Conservation (phyloP, 2,797 vertebrate genomes). For the Varecia variegata region DNA sequence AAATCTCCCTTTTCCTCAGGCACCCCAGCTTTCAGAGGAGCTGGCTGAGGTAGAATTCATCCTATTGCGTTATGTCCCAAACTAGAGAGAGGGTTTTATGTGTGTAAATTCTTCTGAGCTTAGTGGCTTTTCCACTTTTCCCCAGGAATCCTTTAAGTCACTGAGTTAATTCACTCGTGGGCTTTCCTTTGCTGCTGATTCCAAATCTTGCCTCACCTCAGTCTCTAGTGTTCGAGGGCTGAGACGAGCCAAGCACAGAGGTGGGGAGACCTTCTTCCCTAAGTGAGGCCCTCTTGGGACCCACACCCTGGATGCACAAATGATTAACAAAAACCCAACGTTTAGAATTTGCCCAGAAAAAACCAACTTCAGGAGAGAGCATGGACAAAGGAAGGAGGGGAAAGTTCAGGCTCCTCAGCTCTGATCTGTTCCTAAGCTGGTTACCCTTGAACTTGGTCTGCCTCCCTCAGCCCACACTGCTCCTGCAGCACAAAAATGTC, state of each 20-base stretch:
- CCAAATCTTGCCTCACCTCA: neutral
- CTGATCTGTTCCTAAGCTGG: neutral
- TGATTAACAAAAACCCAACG: neutral
- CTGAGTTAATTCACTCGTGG: neutral
- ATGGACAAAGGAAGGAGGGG: neutral
- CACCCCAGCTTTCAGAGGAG: conserved; percentile 44
- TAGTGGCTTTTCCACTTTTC: neutral
- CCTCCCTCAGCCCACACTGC: neutral
- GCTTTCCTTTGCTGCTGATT: neutral
- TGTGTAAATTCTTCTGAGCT: neutral
- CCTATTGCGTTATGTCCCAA: neutral
- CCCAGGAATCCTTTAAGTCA: neutral
- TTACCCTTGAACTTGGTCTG: neutral
- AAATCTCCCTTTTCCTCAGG: conserved; percentile 36
- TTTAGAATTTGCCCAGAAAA: neutral
- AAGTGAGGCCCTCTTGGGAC: neutral
- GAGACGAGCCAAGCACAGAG: neutral
- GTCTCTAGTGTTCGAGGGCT: neutral
- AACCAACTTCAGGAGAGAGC: neutral
- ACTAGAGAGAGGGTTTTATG: neutral
- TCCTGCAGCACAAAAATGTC: conserved; percentile 37
- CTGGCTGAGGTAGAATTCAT: neutral
- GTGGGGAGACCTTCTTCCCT: neutral
- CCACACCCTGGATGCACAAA: neutral
- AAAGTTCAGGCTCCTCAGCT: neutral